phyloP scores from a whole-genome alignment of 2,113 vertebrate genomes.

The Chaenogobius annularis region DNA sequence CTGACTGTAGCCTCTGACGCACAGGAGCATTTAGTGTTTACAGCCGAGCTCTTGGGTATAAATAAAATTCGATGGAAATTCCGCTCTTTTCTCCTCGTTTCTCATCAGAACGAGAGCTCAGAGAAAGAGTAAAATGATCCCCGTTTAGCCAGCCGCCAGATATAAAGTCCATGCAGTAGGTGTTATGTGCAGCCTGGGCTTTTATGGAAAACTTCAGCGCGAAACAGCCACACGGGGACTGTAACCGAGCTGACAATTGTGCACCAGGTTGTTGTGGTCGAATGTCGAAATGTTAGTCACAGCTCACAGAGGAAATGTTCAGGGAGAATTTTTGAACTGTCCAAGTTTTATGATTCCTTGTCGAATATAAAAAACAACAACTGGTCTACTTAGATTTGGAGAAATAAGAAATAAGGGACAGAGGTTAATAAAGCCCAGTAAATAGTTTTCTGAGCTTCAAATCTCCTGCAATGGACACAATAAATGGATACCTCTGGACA shows the following conservation, averaged over 20 bases:
- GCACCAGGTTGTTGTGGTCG: neutral
- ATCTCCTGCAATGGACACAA: no score
- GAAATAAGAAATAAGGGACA: no score
- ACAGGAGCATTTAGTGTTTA: constrained; percentile 7
- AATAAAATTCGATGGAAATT: constrained; percentile 6
- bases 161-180: neutral
- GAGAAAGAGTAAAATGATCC: constrained; percentile 2
- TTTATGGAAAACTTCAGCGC: constrained; percentile 8
- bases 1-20: constrained; percentile 10
- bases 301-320: no score
- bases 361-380: no score
- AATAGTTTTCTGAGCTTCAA: no score
- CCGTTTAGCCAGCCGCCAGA: neutral
- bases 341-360: no score
- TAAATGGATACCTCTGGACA: no score
- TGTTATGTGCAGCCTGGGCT: neutral
- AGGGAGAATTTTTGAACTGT: no score
- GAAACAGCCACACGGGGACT: neutral
- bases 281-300: neutral
- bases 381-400: no score
- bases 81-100: neutral
- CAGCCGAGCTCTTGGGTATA: neutral
- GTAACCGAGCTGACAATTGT: neutral
- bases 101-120: neutral
- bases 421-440: no score